Evolutionary conservation across 2,888 invertebrate genomes (phyloP).

Genomic region (Acrocera orbiculus): DNA sequence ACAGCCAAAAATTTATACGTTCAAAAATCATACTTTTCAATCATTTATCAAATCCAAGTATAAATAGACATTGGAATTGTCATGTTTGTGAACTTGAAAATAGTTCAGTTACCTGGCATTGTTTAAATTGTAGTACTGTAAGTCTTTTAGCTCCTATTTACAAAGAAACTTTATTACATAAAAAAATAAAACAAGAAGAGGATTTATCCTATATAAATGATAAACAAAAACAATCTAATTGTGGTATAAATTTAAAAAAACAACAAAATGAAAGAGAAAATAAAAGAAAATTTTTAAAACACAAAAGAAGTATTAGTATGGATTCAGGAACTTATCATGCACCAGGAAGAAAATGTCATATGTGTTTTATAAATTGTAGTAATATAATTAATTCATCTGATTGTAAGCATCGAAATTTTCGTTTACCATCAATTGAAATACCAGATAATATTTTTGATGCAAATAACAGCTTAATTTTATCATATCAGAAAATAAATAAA

Average conservation of each 20-base stretch:
- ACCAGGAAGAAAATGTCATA: conserved; percentile 25
- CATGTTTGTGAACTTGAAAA: conserved; percentile 28
- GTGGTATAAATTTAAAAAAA: conserved; percentile 11
- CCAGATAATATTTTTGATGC: background rate
- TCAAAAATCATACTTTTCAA: conserved; percentile 28
- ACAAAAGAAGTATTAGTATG: conserved; percentile 29
- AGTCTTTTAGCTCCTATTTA: conserved; percentile 32
- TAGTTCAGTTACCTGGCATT: conserved; percentile 32
- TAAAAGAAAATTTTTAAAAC: conserved; percentile 18
- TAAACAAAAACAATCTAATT: conserved; percentile 14
- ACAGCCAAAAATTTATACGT: conserved; percentile 28
- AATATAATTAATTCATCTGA: conserved; percentile 20
- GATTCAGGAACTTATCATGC: conserved; percentile 25
- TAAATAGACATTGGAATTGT: conserved; percentile 32
- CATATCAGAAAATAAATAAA: conserved; percentile 16
- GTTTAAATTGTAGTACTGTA: conserved; percentile 30
- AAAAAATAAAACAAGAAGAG: conserved; percentile 7
- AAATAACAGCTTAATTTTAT: conserved; percentile 8
- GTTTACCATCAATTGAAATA: conserved; percentile 15
- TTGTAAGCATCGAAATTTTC: conserved; percentile 18
- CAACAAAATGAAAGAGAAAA: conserved; percentile 15
- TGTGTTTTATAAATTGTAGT: conserved; percentile 30
- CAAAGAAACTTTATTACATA: conserved; percentile 25
- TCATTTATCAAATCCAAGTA: conserved; percentile 30
- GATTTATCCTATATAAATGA: conserved; percentile 1